Conservation (phyloP, 2,797 vertebrate species). For the Manis javanica region DNA sequence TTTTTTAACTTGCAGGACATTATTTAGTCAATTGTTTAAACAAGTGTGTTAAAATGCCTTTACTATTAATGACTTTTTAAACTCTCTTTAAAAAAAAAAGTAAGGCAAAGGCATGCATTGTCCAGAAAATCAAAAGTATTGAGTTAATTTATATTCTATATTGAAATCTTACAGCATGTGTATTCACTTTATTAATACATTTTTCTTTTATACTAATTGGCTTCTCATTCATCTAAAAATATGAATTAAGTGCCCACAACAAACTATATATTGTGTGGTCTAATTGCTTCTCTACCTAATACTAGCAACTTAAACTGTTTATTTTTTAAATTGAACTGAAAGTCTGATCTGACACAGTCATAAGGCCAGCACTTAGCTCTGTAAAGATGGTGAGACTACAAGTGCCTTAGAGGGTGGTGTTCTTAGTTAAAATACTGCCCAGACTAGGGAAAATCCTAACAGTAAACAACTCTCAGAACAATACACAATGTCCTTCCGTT, state of each 20-base stretch:
- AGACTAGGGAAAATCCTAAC: background rate
- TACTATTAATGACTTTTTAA: background rate
- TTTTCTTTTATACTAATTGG: background rate
- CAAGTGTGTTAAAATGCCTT: background rate
- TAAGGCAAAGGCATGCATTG: background rate
- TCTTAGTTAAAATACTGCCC: background rate
- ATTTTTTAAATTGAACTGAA: background rate
- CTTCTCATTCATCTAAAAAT: background rate
- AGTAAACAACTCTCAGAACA: background rate
- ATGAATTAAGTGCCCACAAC: background rate
- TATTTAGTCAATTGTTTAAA: background rate
- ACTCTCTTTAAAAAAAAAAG: background rate
- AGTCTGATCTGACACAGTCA: background rate
- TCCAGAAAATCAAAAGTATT: slow-evolving; percentile 2
- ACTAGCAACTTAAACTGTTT: background rate
- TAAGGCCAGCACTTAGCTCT: background rate
- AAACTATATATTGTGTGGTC: background rate
- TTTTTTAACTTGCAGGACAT: background rate
- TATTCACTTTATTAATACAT: slow-evolving; percentile 21
- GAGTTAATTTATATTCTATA: background rate
- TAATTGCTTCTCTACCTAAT: background rate
- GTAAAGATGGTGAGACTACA: background rate
- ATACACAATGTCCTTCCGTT: background rate
- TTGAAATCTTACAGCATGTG: background rate
- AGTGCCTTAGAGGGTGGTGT: background rate